Conservation (phyloP, 2,113 vertebrate genomes). For the Leptocoma aspasia region DNA sequence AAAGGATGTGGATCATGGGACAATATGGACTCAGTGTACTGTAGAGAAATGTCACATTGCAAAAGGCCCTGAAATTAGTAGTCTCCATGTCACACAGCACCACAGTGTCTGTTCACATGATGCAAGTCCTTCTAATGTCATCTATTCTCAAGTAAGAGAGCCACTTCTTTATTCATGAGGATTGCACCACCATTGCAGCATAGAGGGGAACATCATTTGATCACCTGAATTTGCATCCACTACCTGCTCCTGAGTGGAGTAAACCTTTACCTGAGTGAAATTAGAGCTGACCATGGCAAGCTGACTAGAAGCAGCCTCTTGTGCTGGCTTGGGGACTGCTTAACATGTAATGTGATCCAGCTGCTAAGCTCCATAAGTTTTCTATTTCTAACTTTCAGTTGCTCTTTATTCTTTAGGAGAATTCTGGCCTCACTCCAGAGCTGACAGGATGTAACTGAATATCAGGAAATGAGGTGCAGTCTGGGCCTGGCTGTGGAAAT, state of each 20-base stretch:
- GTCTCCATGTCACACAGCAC: conserved; percentile 48
- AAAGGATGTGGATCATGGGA: not conserved
- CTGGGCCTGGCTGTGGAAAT: not conserved
- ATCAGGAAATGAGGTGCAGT: not conserved
- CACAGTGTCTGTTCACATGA: conserved; percentile 59
- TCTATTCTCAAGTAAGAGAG: conserved; percentile 65
- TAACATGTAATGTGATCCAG: conserved; percentile 27
- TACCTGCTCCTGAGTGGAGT: conserved; percentile 45
- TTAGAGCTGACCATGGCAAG: conserved; percentile 27
- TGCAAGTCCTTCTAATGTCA: conserved; percentile 63
- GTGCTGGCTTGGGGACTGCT: not conserved
- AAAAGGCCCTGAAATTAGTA: conserved; percentile 61
- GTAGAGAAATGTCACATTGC: conserved; percentile 76
- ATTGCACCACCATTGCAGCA: not conserved
- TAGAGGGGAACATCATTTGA: conserved; percentile 56
- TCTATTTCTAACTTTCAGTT: conserved; percentile 17
- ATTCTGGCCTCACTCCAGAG: not conserved
- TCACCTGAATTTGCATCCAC: conserved; percentile 41
- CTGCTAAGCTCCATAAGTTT: conserved; percentile 18
- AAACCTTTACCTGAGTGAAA: conserved; percentile 23
- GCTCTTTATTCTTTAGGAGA: conserved; percentile 4
- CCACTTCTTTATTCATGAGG: conserved; percentile 70
- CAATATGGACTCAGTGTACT: conserved; percentile 51
- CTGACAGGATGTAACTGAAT: not conserved
- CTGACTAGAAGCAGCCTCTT: conserved; percentile 4